Percentiles rank a stretch among this genome's conserved stretches.
Evolutionary conservation across 1,140 invertebrate genomes (phyloP).

Genomic region (Microplitis demolitor): DNA sequence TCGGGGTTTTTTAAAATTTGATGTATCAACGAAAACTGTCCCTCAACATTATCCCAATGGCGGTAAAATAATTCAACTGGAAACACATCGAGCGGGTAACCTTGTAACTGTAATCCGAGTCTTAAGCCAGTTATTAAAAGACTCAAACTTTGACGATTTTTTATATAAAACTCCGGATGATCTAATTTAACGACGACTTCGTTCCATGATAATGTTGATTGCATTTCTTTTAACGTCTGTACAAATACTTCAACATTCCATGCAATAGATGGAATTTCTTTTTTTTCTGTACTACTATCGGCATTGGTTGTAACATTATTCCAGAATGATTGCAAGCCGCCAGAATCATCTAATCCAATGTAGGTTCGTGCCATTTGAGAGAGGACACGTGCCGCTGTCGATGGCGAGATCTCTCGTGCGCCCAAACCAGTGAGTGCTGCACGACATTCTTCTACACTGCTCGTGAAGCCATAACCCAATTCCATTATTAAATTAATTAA

Average conservation of each 20-base stretch:
- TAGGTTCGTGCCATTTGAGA: conserved; percentile 86
- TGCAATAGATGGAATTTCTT: conserved; percentile 62
- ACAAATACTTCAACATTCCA: conserved; percentile 96
- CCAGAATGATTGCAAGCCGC: conserved; percentile 68
- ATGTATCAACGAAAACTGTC: conserved; percentile 86
- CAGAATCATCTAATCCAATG: conserved; percentile 72
- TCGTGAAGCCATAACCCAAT: conserved; percentile 87
- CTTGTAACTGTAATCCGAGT: conserved; percentile 76
- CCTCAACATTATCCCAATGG: conserved; percentile 91
- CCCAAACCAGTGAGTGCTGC: conserved; percentile 78
- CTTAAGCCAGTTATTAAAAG: conserved; percentile 81
- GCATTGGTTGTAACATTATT: conserved; percentile 42
- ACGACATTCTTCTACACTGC: conserved; percentile 87
- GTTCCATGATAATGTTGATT: conserved; percentile 85
- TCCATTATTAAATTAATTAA: conserved; percentile 86
- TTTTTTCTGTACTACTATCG: conserved; percentile 52
- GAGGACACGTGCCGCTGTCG: conserved; percentile 81
- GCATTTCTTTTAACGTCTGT: conserved; percentile 85
- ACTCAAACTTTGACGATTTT: conserved; percentile 82
- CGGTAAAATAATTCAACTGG: conserved; percentile 89
- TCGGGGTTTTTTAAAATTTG: conserved; percentile 89
- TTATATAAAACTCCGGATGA: conserved; percentile 86
- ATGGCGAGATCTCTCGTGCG: conserved; percentile 75
- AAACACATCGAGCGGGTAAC: conserved; percentile 76
- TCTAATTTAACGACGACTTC: conserved; percentile 91